phyloP scores from a whole-genome alignment of 2,888 invertebrate genomes.

The Bombylius major region DNA sequence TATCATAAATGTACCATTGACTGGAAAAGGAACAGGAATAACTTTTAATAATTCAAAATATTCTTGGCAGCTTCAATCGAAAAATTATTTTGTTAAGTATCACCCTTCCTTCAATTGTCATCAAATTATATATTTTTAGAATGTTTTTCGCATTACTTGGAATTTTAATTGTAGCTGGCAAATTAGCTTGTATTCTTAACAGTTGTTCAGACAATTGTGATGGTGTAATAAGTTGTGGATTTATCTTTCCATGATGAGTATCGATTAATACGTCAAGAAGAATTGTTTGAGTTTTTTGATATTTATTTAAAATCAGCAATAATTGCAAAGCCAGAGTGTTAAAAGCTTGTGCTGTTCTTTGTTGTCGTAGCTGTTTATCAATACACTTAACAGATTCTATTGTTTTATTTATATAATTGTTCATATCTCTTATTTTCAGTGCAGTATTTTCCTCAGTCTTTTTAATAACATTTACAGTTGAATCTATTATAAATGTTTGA shows the following conservation, averaged over 20 bases:
- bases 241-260: not conserved
- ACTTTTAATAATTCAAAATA: too few species aligned
- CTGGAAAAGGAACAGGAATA: too few species aligned
- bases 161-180: not conserved
- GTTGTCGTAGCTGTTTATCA: not conserved
- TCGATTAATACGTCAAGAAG: not conserved
- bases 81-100: not conserved
- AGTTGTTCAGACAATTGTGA: not conserved
- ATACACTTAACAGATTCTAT: not conserved
- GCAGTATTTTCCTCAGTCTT: not conserved
- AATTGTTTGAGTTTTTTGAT: not conserved
- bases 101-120: not conserved
- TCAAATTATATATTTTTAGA: not conserved
- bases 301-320: not conserved
- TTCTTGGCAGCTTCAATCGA: too few species aligned
- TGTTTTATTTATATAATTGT: not conserved
- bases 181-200: not conserved
- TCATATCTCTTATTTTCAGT: not conserved
- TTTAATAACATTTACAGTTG: not conserved
- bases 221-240: not conserved
- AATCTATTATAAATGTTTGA: slow-evolving; percentile 1
- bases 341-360: not conserved
- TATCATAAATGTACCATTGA: not conserved
- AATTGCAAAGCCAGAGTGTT: not conserved
- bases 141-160: not conserved